Percentiles rank a stretch among this genome's conserved stretches.
Conservation (phyloP, 2,888 invertebrate species). For the Netelia fuscicornis region DNA sequence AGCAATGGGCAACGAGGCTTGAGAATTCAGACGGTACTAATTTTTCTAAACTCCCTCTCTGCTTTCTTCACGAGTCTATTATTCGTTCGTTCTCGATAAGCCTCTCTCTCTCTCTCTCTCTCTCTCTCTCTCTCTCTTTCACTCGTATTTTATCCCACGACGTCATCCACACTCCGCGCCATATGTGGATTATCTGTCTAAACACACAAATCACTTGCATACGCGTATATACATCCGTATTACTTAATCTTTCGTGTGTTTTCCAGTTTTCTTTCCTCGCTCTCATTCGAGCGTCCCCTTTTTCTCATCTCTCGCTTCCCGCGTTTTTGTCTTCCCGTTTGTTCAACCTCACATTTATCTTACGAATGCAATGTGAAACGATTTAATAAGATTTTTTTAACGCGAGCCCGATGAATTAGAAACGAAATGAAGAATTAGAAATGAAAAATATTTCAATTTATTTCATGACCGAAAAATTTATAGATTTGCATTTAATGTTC, state of each 20-base stretch:
- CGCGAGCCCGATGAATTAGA: no score
- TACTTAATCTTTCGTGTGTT: constrained; percentile 30
- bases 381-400: no score
- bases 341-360: no score
- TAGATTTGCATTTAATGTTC: neutral
- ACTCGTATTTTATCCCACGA: constrained; percentile 58
- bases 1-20: constrained; percentile 34
- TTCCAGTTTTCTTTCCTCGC: constrained; percentile 43
- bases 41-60: constrained; percentile 70
- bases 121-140: constrained; percentile 28
- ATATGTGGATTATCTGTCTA: constrained; percentile 15
- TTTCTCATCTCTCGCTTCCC: neutral
- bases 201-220: constrained; percentile 6
- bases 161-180: constrained; percentile 44
- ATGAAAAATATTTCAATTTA: neutral
- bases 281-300: neutral
- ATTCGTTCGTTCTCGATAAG: constrained; percentile 13
- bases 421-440: no score
- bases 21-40: constrained; percentile 53
- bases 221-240: neutral
- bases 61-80: constrained; percentile 64
- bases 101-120: constrained; percentile 6
- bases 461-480: neutral
- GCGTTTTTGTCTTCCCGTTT: neutral
- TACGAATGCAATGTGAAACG: no score